phyloP scores from a whole-genome alignment of 2,113 vertebrate species.

The Pantherophis guttatus region DNA sequence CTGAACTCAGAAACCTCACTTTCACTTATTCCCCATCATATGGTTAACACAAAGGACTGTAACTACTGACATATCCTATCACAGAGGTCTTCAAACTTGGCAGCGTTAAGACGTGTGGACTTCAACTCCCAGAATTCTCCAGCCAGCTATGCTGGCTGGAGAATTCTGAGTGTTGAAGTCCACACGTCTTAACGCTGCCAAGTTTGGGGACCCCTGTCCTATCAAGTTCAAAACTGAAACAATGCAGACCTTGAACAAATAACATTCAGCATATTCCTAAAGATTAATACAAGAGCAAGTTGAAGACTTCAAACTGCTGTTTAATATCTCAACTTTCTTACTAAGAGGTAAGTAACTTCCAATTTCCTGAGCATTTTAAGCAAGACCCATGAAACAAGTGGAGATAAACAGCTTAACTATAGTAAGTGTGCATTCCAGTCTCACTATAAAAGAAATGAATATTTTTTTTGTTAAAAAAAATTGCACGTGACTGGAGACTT shows the following conservation, averaged over 20 bases:
- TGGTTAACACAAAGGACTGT: not conserved
- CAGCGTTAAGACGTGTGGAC: too few relatives aligned
- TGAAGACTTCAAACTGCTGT: not conserved
- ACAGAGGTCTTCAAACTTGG: not conserved
- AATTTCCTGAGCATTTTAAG: not conserved
- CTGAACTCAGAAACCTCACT: not conserved
- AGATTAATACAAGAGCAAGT: not conserved
- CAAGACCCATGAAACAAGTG: not conserved
- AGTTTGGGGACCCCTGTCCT: not conserved
- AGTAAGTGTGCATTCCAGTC: not conserved
- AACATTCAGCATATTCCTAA: not conserved
- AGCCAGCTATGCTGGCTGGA: too few relatives aligned
- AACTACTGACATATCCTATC: accelerated
- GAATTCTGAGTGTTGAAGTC: too few relatives aligned
- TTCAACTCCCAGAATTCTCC: too few relatives aligned
- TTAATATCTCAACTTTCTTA: not conserved
- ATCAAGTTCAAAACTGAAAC: not conserved
- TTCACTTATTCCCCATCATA: not conserved
- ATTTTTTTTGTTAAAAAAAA: not conserved
- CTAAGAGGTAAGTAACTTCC: not conserved
- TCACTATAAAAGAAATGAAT: not conserved
- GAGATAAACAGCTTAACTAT: not conserved
- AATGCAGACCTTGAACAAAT: not conserved
- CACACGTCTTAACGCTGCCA: too few relatives aligned
- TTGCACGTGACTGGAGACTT: not conserved